Evolutionary conservation across 2,888 invertebrate genomes (phyloP).

Genomic region (Phengaris arion): DNA sequence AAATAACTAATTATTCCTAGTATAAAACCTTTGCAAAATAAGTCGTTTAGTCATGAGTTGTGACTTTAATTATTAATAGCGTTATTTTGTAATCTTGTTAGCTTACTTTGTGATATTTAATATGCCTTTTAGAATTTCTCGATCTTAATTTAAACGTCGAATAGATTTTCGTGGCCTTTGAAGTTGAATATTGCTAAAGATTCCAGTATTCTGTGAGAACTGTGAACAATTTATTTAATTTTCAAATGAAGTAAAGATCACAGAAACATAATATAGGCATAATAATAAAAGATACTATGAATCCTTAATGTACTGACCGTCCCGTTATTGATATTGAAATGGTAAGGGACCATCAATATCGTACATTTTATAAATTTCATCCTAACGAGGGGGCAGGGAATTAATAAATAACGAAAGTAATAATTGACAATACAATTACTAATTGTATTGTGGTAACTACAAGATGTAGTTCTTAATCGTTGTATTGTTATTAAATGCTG

Average conservation of each 20-base stretch:
- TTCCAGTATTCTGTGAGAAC: neutral
- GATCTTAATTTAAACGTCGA: neutral
- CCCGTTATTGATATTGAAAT: neutral
- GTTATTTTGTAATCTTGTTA: neutral
- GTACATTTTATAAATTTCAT: neutral
- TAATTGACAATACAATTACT: neutral
- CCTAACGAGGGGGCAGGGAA: neutral
- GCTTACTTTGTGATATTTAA: neutral
- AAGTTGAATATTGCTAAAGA: neutral
- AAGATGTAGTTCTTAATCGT: too few species aligned
- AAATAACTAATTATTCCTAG: neutral
- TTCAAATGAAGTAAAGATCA: too few species aligned
- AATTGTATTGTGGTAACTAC: neutral
- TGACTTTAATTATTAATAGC: neutral
- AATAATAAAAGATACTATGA: too few species aligned
- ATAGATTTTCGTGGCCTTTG: slow-evolving; percentile 6
- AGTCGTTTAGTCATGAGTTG: neutral
- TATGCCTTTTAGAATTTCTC: slow-evolving; percentile 16
- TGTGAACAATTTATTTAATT: too few species aligned
- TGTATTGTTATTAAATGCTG: too few species aligned
- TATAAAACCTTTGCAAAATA: slow-evolving; percentile 1
- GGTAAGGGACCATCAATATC: neutral
- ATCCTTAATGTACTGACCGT: too few species aligned
- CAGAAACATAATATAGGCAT: too few species aligned
- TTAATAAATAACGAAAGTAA: neutral